Base-by-base conservation (phyloP, 2,113 vertebrate species). In the Onychorhynchus coronatus region DNA sequence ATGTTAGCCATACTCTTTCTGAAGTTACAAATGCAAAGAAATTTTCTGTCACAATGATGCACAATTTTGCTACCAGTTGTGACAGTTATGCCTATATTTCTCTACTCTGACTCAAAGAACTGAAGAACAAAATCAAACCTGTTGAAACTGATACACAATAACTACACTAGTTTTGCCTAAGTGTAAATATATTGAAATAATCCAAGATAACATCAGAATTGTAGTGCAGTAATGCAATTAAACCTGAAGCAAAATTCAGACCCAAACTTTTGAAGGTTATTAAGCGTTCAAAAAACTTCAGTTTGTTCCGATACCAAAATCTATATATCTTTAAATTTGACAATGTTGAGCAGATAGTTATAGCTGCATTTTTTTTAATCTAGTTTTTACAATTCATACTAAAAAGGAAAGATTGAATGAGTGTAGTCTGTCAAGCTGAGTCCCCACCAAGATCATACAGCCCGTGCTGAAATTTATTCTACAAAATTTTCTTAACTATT, bases 1-100 rank as follows among this genome's bases (percentile, higher is more conserved):
- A 88, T 72, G 61, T 86, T 81, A 92, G 55, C 68, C 85, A 68
- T 18, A 71, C 30, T 72, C 72, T 5, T 90, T 93, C 89, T 95
- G 89, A 97, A 95, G 89, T 78, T 61, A 86, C 12, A 93, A 92
- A 90, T 27, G 70, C 71, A 91, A 89, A 93, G 80, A 63, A 62
- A 71, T 85, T 85, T 91, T 62, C 77, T 58, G 13, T 68, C 84
- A 41, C 88, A 58, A 16, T 31, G 65, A 92, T 65, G 16, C 13
- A 86, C 84, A 74, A 72, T 91, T 81, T 74, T 74, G 65, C 83
- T 78, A 53, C 75, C 58, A 77, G 22, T 53, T 84, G n/a, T 94
- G 92, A 92, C 90, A 86, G 81, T 30, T 86, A 62, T 12, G 47
- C 50, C 82, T 71, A 9, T 52, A 63, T 33, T 84, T 75, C 61